phyloP scores from a whole-genome alignment of 2,113 vertebrate genomes.

The Lepidothrix coronata region DNA sequence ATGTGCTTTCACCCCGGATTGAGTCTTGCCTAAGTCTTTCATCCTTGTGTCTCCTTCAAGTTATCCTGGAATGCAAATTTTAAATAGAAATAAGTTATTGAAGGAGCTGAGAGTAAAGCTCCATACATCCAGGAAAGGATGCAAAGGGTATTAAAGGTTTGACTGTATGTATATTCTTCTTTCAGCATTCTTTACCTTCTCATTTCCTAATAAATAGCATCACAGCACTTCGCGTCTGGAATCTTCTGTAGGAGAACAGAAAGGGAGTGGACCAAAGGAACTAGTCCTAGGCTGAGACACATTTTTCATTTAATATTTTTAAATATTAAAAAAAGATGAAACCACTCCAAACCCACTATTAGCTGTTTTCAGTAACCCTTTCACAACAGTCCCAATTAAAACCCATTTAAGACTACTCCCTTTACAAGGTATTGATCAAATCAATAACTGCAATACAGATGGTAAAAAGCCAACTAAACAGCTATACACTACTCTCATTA shows the following conservation, averaged over 20 bases:
- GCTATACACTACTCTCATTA: neutral
- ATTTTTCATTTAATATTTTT: constrained; percentile 26
- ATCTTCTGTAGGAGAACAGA: constrained; percentile 15
- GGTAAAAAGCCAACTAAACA: neutral
- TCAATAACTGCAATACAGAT: neutral
- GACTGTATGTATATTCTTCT: neutral
- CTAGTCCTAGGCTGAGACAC: neutral
- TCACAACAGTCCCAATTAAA: neutral
- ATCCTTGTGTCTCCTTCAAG: neutral
- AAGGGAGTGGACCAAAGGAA: constrained; percentile 1
- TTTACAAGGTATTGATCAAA: neutral
- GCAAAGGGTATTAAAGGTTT: neutral
- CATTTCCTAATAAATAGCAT: constrained; percentile 24
- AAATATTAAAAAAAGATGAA: constrained; percentile 5
- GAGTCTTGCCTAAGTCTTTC: neutral
- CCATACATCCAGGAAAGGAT: neutral
- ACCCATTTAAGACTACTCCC: neutral
- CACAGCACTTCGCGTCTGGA: constrained; percentile 34
- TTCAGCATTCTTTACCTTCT: constrained; percentile 32
- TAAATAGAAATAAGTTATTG: neutral
- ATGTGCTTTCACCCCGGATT: neutral
- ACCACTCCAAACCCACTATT: neutral
- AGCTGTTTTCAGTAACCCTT: neutral
- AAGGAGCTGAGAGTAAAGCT: neutral
- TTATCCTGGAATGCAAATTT: neutral